Base-by-base conservation (phyloP, 2,888 invertebrate genomes). In the Dicranocentrus wangi region DNA sequence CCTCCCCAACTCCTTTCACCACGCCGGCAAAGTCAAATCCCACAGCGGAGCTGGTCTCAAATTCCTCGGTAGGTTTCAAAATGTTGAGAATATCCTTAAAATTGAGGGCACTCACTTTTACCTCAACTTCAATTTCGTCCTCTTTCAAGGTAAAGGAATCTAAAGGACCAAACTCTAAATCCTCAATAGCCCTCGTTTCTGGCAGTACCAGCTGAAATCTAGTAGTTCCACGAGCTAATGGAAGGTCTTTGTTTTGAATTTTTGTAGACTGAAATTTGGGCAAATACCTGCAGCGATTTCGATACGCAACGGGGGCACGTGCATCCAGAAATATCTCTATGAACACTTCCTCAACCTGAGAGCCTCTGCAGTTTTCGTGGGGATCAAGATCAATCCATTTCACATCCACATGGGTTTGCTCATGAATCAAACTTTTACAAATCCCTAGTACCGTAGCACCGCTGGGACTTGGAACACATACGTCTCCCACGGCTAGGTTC, bases 81-180 rank as follows among this genome's bases (percentile, higher is more conserved):
- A 73, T 51, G 3, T 61, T 25, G 23, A 73, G 63, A n/a, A 73
- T 32, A 25, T 73, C 73, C 5, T 47, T 47, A 23, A 63, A 73
- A 51, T 73, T 73, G 3, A 76, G 60, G 0, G 55, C 58, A 7
- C 2, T 25, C 1, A 58, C 58, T 10, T 68, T 66, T 5, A 76
- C 60, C 23, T 68, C 28, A 3, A 76, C 43, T 27, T 76, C 76
- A 39, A 76, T 19, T 10, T 68, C 75, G 19, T 65, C 17, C 8
- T 39, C 65, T 17, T 1, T 39, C 32, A 75, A 23, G 13, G 53
- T 13, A 23, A n/a, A 25, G 7, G 10, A 10, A 1, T 60, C 21
- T 21, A 72, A n/a, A 17, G 25, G 27, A n/a, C 13, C 51, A 61
- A 72, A 72, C 27, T 60, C n/a, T 7, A 72, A 32, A 17, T 72